Evolutionary conservation across 2,888 invertebrate species (phyloP), one percentile per base, ranked within the genome.

Genomic region (Leistus spinibarbis): DNA sequence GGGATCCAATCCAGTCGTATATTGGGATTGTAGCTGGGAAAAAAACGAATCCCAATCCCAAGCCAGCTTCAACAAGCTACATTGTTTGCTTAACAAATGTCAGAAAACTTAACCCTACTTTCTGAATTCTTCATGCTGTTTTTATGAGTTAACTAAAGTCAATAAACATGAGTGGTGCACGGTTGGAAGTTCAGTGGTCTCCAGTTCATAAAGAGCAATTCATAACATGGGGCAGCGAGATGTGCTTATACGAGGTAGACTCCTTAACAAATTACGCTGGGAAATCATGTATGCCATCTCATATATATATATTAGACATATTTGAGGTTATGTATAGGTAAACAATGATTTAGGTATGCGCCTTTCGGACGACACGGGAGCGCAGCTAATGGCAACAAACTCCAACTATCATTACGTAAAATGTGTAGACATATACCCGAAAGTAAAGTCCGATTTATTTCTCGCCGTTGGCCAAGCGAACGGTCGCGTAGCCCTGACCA

Each of bases 221-320:
- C 83, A 91, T 97, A 78, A 92, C 95, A 67, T 96, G 96, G 94
- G 95, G 96, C 57, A 92, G 95, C 71, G 96, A 97, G 82, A 92
- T 98, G 82, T 93, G 91, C 84, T 87, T 97, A 68, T 97, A 96
- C 83, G 94, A 96, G 88, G 90, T 94, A 22, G 88, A 89, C 78
- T 87, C 88, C 57, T 85, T 90, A 40, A 89, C 89, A 83, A 90
- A 92, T 79, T 87, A 88, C 63, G 86, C 87, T 27, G 82, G 62
- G 17, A 72, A 76, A 54, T 66, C 64, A 65, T 76, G 78, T 79
- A 79, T 63, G 69, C 66, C 27, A 60, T 13, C 64, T 54, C 54
- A 68, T 40, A 22, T 60, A 10, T 16, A 19, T 72, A 27, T 75
- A 85, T 62, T 20, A 23, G 27, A 10, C 40, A 63, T 63, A 17